These are phyloP conservation scores for Aurelia coerulea DNA, from an alignment of 30 jellyfish, hydroid and myxozoan species.

Conservation along the genomic window DNA sequence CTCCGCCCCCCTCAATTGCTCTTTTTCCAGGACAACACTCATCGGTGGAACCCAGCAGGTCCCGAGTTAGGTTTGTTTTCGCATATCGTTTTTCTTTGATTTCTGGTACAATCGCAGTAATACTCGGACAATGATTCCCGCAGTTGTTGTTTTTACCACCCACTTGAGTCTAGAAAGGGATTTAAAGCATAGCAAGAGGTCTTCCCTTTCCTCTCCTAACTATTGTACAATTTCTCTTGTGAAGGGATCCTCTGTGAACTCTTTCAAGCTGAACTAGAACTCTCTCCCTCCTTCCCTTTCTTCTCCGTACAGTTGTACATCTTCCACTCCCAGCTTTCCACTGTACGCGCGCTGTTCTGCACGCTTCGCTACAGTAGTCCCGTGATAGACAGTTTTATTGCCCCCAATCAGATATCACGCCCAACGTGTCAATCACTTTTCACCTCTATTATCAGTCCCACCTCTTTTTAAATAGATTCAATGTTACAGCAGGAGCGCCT, in stretches of 20 bases:
- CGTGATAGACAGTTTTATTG: constrained; percentile 61
- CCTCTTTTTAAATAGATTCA: constrained; percentile 59
- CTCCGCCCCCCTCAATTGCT: too few relatives aligned
- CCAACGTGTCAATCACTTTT: constrained; percentile 68
- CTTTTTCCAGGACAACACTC: too few relatives aligned
- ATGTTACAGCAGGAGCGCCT: constrained; percentile 76
- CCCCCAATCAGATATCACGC: constrained; percentile 75
- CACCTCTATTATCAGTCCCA: constrained; percentile 54
- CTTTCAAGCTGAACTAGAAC: neutral
- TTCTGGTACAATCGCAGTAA: neutral
- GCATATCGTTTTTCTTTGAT: too few relatives aligned
- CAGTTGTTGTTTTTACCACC: constrained; percentile 69
- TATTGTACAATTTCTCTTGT: neutral
- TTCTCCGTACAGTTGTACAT: neutral
- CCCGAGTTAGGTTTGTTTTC: too few relatives aligned
- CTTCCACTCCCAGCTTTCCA: neutral
- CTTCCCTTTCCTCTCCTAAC: neutral
- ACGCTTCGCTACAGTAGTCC: constrained; percentile 18
- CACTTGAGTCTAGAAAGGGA: constrained; percentile 26
- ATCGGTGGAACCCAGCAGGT: too few relatives aligned
- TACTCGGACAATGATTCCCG: constrained; percentile 48
- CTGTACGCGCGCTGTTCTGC: neutral
- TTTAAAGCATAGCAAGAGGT: neutral
- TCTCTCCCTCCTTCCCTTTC: neutral
- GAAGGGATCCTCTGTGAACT: too few relatives aligned